A percentile compares a stretch with the other conserved stretches of the same genome.
phyloP scores from a whole-genome alignment of 2,113 vertebrate genomes.

The Desmodus rotundus region DNA sequence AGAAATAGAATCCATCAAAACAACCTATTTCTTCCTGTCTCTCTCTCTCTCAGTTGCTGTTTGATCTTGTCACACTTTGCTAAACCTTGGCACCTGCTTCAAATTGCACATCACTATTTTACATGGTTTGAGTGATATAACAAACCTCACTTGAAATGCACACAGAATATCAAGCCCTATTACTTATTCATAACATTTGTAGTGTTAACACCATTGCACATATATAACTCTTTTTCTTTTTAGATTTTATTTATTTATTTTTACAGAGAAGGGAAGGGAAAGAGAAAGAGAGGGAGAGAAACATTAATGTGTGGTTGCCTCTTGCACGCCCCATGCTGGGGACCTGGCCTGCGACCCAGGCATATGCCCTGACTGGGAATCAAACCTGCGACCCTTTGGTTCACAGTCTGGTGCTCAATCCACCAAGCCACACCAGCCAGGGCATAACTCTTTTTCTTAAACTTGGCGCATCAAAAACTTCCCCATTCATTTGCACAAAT shows the following conservation, averaged over 20 bases:
- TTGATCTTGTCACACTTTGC: constrained; percentile 1
- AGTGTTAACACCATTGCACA: background rate
- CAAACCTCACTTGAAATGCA: constrained; percentile 18
- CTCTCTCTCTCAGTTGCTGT: background rate
- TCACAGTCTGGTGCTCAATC: too few species aligned
- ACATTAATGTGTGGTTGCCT: too few species aligned
- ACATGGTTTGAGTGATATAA: background rate
- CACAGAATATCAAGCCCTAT: background rate
- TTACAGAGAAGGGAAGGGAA: too few species aligned
- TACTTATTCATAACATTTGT: background rate
- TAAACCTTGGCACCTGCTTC: constrained; percentile 33
- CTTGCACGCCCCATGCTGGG: too few species aligned
- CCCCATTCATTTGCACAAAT: background rate
- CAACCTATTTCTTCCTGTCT: background rate
- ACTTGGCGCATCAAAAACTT: background rate
- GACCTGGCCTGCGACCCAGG: too few species aligned
- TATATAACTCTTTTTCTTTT: background rate
- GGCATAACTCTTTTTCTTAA: background rate
- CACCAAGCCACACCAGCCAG: too few species aligned
- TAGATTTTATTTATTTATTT: too few species aligned
- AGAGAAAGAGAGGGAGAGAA: too few species aligned
- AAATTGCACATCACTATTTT: constrained; percentile 17
- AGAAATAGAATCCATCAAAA: constrained; percentile 37
- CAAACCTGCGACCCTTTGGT: too few species aligned
- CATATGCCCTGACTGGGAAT: too few species aligned